A percentile compares a stretch with the other conserved stretches of the same genome.
Conservation (phyloP, 2,888 invertebrate species). For the Apamea crenata region DNA sequence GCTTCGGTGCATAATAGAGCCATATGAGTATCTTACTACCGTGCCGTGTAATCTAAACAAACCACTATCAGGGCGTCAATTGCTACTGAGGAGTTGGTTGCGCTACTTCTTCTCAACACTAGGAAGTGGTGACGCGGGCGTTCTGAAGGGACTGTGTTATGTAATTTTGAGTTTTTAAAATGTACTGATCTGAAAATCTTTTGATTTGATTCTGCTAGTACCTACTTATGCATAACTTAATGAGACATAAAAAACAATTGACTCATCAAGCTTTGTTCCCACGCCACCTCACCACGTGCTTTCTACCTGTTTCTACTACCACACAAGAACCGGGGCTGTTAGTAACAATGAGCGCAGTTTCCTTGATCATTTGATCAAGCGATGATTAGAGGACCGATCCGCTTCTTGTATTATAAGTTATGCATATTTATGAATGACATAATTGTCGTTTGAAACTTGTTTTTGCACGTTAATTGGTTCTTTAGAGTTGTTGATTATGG, state of each 20-base stretch:
- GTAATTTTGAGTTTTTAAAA: background rate
- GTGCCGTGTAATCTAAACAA: background rate
- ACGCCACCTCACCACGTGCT: slow-evolving; percentile 45
- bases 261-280: slow-evolving; percentile 28
- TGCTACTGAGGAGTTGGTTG: background rate
- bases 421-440: background rate
- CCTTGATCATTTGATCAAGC: slow-evolving; percentile 9
- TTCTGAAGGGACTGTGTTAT: background rate
- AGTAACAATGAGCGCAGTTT: slow-evolving; percentile 34
- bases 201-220: background rate
- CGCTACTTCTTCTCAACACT: background rate
- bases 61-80: background rate
- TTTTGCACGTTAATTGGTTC: background rate
- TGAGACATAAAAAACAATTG: slow-evolving; percentile 19
- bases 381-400: slow-evolving; percentile 16
- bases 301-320: slow-evolving; percentile 35
- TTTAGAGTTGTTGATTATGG: background rate
- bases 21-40: background rate
- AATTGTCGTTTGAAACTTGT: background rate
- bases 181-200: background rate
- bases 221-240: background rate
- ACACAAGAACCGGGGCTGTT: slow-evolving; percentile 25
- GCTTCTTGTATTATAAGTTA: background rate
- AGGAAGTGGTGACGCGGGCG: background rate
- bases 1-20: background rate